Percentiles rank a stretch among this genome's conserved stretches.
phyloP scores from a whole-genome alignment of 2,113 vertebrate species.

The Indicator indicator region DNA sequence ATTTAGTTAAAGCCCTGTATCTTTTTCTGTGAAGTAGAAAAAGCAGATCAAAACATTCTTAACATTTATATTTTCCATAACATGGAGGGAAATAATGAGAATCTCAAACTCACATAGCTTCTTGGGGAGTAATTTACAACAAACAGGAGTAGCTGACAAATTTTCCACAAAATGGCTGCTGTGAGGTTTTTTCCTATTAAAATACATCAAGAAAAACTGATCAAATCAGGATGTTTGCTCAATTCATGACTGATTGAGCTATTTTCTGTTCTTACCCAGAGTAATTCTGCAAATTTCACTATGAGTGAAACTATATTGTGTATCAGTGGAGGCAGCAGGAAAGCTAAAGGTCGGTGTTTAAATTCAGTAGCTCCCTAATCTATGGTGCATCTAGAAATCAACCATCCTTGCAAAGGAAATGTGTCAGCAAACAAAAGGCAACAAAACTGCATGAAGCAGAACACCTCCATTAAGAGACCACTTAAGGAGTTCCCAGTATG shows the following conservation, averaged over 20 bases:
- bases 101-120: background rate
- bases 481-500: background rate
- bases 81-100: background rate
- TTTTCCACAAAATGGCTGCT: background rate
- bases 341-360: conserved; percentile 21
- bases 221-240: background rate
- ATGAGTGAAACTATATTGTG: background rate
- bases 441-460: background rate
- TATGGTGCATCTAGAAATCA: background rate
- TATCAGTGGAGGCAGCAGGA: background rate
- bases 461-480: background rate
- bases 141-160: background rate
- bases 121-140: background rate
- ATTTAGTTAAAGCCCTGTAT: background rate
- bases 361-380: background rate
- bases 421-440: background rate
- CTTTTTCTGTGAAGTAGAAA: background rate
- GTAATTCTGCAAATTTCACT: background rate
- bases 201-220: background rate
- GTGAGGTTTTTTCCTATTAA: background rate
- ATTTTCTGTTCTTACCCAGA: background rate
- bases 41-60: background rate
- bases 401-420: background rate
- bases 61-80: background rate
- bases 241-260: background rate